Percentiles rank a stretch among this genome's conserved stretches.
Evolutionary conservation across 2,888 invertebrate species (phyloP).

Genomic region (Hirtodrosophila histrioides): DNA sequence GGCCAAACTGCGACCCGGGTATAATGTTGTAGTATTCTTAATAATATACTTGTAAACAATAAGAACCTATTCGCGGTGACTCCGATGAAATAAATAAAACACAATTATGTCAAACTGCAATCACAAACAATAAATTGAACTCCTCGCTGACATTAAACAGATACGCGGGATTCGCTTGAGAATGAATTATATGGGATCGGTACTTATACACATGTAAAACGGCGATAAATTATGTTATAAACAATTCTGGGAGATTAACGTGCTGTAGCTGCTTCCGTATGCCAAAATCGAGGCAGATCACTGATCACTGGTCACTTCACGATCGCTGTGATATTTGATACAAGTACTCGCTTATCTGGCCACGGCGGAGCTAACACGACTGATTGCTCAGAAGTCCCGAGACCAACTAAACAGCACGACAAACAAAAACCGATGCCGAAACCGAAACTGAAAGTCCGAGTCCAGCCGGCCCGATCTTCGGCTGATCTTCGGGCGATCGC

Average conservation of each 20-base stretch:
- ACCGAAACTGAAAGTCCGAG: constrained; percentile 67
- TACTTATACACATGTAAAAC: constrained; percentile 17
- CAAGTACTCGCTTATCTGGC: constrained; percentile 15
- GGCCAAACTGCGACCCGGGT: constrained; percentile 25
- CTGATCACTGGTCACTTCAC: constrained; percentile 49
- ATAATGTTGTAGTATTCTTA: neutral
- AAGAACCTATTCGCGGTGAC: no score
- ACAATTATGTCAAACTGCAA: constrained; percentile 72
- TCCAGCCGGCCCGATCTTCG: constrained; percentile 36
- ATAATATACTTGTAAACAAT: neutral
- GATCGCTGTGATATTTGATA: constrained; percentile 49
- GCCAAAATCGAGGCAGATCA: constrained; percentile 17
- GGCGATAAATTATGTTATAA: constrained; percentile 27
- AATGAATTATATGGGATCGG: constrained; percentile 44
- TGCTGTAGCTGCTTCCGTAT: constrained; percentile 60
- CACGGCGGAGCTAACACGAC: constrained; percentile 60
- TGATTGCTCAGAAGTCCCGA: constrained; percentile 73
- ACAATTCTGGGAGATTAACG: constrained; percentile 35
- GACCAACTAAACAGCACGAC: constrained; percentile 65
- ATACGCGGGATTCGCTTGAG: constrained; percentile 36
- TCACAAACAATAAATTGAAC: constrained; percentile 66
- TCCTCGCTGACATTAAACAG: constrained; percentile 64
- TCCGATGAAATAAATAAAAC: constrained; percentile 50
- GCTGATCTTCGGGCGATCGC: constrained; percentile 12
- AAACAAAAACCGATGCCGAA: constrained; percentile 13